Conservation (phyloP, 2,113 vertebrate genomes). For the Ochotona curzoniae region DNA sequence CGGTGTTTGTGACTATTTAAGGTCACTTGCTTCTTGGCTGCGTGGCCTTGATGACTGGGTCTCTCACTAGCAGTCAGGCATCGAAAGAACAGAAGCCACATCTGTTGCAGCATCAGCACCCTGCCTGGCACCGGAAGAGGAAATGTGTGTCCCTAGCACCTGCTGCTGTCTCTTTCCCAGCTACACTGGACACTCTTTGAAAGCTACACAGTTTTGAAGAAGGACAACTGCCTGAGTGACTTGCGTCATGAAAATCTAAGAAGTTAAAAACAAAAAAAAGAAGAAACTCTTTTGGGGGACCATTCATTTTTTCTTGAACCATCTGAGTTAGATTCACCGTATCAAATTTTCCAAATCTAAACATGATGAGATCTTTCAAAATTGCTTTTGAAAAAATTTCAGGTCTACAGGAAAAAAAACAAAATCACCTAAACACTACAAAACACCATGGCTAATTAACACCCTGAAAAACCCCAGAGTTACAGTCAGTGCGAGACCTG, state of each 20-base stretch:
- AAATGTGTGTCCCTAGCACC: neutral
- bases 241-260: neutral
- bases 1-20: neutral
- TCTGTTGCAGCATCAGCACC: neutral
- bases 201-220: neutral
- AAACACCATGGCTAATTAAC: neutral
- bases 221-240: too few species aligned
- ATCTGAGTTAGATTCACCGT: neutral
- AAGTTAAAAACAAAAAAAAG: neutral
- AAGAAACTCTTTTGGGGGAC: neutral
- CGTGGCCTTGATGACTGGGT: neutral
- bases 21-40: neutral
- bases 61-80: neutral
- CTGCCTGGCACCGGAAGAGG: too few species aligned
- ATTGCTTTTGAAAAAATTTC: neutral
- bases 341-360: neutral
- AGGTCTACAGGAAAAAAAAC: conserved; percentile 44
- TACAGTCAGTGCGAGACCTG: neutral
- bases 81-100: neutral
- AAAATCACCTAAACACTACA: conserved; percentile 20
- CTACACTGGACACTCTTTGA: neutral
- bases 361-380: too few species aligned
- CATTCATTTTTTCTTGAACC: neutral
- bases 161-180: neutral
- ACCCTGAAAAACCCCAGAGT: neutral